A percentile compares a stretch with the other conserved stretches of the same genome.
These are phyloP conservation scores for Epistrophe grossulariae DNA, from an alignment of 2,888 invertebrate species.

Conservation along the genomic window DNA sequence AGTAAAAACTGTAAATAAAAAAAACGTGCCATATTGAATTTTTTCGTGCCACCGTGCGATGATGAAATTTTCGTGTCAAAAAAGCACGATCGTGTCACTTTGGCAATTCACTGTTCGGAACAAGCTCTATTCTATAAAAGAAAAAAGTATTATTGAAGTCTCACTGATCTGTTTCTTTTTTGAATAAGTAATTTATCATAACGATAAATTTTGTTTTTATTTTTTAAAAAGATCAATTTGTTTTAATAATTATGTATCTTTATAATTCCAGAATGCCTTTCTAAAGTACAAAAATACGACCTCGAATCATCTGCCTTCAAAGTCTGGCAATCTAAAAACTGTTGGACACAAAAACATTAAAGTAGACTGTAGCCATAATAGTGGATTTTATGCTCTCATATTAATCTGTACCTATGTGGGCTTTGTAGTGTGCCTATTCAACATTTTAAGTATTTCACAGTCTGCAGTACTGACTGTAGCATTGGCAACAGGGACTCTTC, in stretches of 20 bases:
- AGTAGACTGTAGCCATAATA: slow-evolving; percentile 77
- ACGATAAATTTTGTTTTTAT: too few relatives aligned
- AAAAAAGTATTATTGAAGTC: too few relatives aligned
- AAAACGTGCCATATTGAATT: too few relatives aligned
- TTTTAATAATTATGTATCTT: background rate
- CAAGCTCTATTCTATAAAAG: too few relatives aligned
- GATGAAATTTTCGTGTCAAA: too few relatives aligned
- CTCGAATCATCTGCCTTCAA: slow-evolving; percentile 76
- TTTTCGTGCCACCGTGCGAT: too few relatives aligned
- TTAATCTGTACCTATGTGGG: slow-evolving; percentile 84
- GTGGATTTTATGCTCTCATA: slow-evolving; percentile 84
- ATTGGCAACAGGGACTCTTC: slow-evolving; percentile 85
- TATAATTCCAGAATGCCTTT: slow-evolving; percentile 71
- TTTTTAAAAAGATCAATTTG: background rate
- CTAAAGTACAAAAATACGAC: slow-evolving; percentile 76
- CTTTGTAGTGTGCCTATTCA: slow-evolving; percentile 84
- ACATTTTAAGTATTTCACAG: slow-evolving; percentile 85
- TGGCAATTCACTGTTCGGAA: too few relatives aligned
- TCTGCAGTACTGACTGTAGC: slow-evolving; percentile 86
- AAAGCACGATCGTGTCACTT: too few relatives aligned
- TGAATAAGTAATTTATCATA: too few relatives aligned
- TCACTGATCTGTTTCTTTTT: too few relatives aligned
- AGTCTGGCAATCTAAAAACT: slow-evolving; percentile 73
- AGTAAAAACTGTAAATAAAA: too few relatives aligned
- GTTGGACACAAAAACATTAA: slow-evolving; percentile 74